Base-by-base conservation (phyloP, 2,797 vertebrate species). In the Sparus aurata region DNA sequence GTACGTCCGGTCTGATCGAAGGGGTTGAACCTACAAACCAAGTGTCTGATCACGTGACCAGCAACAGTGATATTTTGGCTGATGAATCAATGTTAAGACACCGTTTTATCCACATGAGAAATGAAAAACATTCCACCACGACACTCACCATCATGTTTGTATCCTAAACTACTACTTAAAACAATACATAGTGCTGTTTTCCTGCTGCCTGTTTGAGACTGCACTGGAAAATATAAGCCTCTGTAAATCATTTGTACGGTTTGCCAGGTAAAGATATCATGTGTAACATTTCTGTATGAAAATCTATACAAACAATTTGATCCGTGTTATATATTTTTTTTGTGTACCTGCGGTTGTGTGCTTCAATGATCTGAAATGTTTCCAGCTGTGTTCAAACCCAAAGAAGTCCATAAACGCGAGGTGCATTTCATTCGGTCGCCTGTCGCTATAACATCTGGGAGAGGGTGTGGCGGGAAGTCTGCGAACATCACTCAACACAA, bases 1-100 rank as follows among this genome's bases (percentile, higher is more conserved):
- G 46, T 17, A 38, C 52, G 60, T 76, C 25, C 60, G 61, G 72
- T 79, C 52, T 46, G 9, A 65, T 47, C 38, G 69, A 67, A 77
- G 53, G 47, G 46, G 27, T 27, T 59, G 1, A 79, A 47, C 57
- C 38, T 15, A 58, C 16, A 57, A 58, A 71, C 45, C 13, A 58
- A 49, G n/a, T 38, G 73, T 30, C 12, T 63, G n/a, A 79, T 67
- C 60, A 73, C 53, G n/a, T 69, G 30, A 75, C 57, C n/a, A 46
- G 34, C 49, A 38, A 43, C 3, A 16, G 15, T 1, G 3, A 45
- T 17, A 58, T 25, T 53, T 27, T 46, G 12, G 18, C 5, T 43
- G 45, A 15, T 11, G 9, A 61, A 52, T 50, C n/a, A 41, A 5
- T 50, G 30, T n/a, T 15, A 30, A 43, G 34, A 70, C 1, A 34